Evolutionary conservation across 2,797 vertebrate genomes (phyloP).

Genomic region (Acanthurus leucopareius): DNA sequence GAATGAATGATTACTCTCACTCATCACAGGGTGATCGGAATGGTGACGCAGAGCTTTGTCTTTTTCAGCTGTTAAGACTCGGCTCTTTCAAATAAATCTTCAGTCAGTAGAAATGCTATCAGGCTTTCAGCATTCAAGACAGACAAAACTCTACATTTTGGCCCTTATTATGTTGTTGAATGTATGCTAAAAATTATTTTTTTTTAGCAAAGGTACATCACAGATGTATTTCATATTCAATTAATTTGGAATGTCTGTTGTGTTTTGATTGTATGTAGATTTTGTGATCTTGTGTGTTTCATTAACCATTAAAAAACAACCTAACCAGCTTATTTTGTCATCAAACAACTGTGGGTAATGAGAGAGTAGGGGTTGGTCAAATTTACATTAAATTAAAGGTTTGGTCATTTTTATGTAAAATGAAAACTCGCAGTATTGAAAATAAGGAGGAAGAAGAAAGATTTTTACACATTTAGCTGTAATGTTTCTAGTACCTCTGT

Average conservation of each 20-base stretch:
- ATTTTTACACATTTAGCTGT: background rate
- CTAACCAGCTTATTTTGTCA: background rate
- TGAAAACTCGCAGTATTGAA: background rate
- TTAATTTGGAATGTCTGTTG: slow-evolving; percentile 1
- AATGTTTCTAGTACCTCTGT: background rate
- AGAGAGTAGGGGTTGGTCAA: background rate
- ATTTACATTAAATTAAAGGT: background rate
- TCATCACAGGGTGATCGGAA: background rate
- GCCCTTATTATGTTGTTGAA: too few relatives aligned
- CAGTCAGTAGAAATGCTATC: background rate
- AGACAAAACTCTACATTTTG: background rate
- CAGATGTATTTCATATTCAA: slow-evolving; percentile 1
- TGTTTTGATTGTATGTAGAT: background rate
- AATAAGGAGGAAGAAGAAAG: background rate
- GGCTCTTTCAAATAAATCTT: background rate
- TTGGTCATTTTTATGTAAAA: background rate
- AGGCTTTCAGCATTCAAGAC: background rate
- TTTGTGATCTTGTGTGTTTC: background rate
- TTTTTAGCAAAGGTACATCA: background rate
- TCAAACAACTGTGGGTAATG: background rate
- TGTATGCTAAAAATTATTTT: background rate
- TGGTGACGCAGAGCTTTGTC: background rate
- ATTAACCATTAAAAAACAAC: background rate
- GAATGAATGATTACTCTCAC: background rate
- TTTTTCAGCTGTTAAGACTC: background rate